Base-by-base conservation (phyloP, 2,113 vertebrate species). In the Myxocyprinus asiaticus region DNA sequence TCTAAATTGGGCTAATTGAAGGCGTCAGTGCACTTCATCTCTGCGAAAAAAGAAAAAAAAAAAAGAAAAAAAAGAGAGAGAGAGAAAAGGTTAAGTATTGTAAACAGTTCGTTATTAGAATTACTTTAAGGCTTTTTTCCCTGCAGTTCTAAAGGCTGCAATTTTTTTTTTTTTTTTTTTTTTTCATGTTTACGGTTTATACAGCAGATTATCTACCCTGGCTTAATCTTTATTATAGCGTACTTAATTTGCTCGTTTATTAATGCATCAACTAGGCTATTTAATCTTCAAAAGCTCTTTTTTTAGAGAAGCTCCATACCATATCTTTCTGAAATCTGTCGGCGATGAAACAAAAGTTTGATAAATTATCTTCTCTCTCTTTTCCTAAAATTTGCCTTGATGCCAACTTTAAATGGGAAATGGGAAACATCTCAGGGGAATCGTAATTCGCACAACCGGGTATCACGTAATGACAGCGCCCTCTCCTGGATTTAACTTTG, bases 401-500 rank as follows among this genome's bases (percentile, higher is more conserved):
- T 82, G 62, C 66, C 61, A 55, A 76, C 78, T 71, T 82, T 59
- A 79, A 81, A 70, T 63, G 59, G 44, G 70, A 66, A 79, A 51
- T 77, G 73, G 76, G 61, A 61, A 76, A 62, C 71, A 59, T 66
- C 79, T 74, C 65, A 70, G 11, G 47, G 61, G 47, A 58, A 45
- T 7, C 67, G 47, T 43, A 8, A 53, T 50, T 44, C 22, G 78
- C 73, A 67, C n/a, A 47, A 7, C 50, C 71, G 50, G 48, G 65
- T 61, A 61, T 51, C 43, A 22, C 56, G 79, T 83, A 63, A 62
- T 67, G 14, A 61, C 64, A 81, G 67, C 67, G 81, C 79, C 72
- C 79, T 79, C 84, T 86, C 11, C 79, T 56, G 82, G 82, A 59
- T 43, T 55, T 17, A 65, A 7, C 55, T n/a, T 65, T 66, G 65